Evolutionary conservation across 2,888 invertebrate species (phyloP).

Genomic region (Pyrochroa serraticornis): DNA sequence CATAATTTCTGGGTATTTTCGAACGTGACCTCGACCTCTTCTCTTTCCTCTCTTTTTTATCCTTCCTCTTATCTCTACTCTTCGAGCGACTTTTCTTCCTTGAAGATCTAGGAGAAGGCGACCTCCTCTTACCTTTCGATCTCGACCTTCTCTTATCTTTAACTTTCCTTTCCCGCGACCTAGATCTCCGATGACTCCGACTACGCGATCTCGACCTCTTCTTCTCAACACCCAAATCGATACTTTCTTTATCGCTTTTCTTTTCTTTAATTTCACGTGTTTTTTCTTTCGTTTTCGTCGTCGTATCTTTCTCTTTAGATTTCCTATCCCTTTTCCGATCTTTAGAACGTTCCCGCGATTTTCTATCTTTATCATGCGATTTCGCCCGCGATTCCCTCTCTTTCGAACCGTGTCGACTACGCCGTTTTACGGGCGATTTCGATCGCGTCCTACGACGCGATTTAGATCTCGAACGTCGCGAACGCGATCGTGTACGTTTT

Average conservation of each 20-base stretch:
- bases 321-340: slow-evolving; percentile 38
- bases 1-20: slow-evolving; percentile 61
- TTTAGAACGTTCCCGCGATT: slow-evolving; percentile 39
- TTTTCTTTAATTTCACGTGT: slow-evolving; percentile 52
- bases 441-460: slow-evolving; percentile 54
- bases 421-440: slow-evolving; percentile 55
- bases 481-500: slow-evolving; percentile 45
- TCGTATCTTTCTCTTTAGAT: slow-evolving; percentile 47
- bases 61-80: slow-evolving; percentile 39
- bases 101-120: slow-evolving; percentile 52
- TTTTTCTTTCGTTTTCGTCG: slow-evolving; percentile 53
- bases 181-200: slow-evolving; percentile 61
- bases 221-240: slow-evolving; percentile 55
- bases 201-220: slow-evolving; percentile 65
- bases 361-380: slow-evolving; percentile 27
- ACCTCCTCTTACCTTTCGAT: slow-evolving; percentile 57
- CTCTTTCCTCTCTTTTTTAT: slow-evolving; percentile 38
- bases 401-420: slow-evolving; percentile 24
- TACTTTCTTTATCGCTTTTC: slow-evolving; percentile 51
- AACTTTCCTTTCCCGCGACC: slow-evolving; percentile 64
- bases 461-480: slow-evolving; percentile 31
- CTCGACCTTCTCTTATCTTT: slow-evolving; percentile 55
- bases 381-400: slow-evolving; percentile 19
- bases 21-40: slow-evolving; percentile 45
- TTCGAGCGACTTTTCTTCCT: slow-evolving; percentile 49